A percentile compares a stretch with the other conserved stretches of the same genome.
Evolutionary conservation across 2,797 vertebrate genomes (phyloP).

Genomic region (Hippopotamyrus pictus): DNA sequence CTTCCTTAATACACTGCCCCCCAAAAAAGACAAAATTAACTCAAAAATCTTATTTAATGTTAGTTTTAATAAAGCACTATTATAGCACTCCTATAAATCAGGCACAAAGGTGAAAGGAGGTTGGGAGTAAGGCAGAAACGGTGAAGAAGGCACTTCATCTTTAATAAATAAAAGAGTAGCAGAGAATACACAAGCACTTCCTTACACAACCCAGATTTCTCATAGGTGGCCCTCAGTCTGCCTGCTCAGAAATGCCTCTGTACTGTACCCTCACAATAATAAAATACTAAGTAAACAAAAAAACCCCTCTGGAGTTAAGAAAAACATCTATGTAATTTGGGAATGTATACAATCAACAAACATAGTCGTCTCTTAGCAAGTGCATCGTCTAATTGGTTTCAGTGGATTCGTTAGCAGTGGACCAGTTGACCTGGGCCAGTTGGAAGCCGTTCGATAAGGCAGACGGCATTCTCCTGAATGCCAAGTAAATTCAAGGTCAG

Average conservation of each 20-base stretch:
- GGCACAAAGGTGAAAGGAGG: not conserved
- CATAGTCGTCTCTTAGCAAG: not conserved
- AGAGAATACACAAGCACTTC: slow-evolving; percentile 4
- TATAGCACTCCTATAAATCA: slow-evolving; percentile 1
- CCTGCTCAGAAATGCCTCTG: not conserved
- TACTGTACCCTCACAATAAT: not conserved
- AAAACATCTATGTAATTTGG: not conserved
- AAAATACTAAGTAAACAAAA: not conserved
- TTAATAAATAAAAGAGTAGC: slow-evolving; percentile 17
- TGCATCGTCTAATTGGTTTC: not conserved
- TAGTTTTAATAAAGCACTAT: slow-evolving; percentile 3
- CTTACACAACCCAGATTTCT: not conserved
- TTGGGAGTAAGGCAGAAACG: not conserved
- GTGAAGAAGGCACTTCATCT: not conserved
- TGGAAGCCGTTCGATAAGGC: not conserved
- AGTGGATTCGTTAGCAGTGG: not conserved
- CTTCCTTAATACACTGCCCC: not conserved
- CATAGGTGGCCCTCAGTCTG: not conserved
- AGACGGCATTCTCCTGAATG: not conserved
- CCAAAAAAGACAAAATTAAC: not conserved
- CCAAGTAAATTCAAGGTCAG: not conserved
- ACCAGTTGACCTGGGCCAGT: not conserved
- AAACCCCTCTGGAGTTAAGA: not conserved
- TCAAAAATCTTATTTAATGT: not conserved
- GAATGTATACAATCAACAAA: not conserved